Evolutionary conservation across 2,888 invertebrate species (phyloP), one percentile per base, ranked within the genome.

Genomic region (Noctua fimbriata): DNA sequence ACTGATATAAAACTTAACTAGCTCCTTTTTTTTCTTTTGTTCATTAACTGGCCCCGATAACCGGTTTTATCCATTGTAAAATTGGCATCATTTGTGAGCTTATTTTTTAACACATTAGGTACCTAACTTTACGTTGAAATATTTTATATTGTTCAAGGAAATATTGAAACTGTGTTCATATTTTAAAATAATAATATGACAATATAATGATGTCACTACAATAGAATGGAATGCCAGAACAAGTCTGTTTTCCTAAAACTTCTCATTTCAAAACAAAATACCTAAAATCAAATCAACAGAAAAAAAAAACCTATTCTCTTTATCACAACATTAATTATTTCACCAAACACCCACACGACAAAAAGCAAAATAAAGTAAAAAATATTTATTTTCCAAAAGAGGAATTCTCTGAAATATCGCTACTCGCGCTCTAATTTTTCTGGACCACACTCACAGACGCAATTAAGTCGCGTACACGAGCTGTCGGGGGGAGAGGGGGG

Each of bases 361-460:
- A 69, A 55, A 66, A 73, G 60, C 10, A 76, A 69, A 69, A 36
- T n/a, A 71, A 72, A 74, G 63, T 75, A 69, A 79, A 78, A 78
- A 9, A 28, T n/a, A 78, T 55, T 67, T 69, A 73, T 79, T 81
- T 76, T 76, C 12, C 44, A 58, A 79, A 84, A 82, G 74, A 74
- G 44, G 88, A 82, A 84, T 92, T 94, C 95, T 96, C 94, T 92
- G 87, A 81, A 83, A 85, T 73, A 55, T 52, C 65, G 87, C 88
- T 95, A 94, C 90, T 89, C 95, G 91, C 89, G 96, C 93, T 95
- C 96, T 96, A 96, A 96, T 96, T 96, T 96, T 95, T 96, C 95
- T 95, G 96, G 95, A 96, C 96, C 96, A 96, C 96, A 96, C 96
- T 96, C 96, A 96, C 97, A 96, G 96, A 95, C 96, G 96, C 96